Base-by-base conservation (phyloP, 1,140 invertebrate genomes). In the Arion vulgaris region DNA sequence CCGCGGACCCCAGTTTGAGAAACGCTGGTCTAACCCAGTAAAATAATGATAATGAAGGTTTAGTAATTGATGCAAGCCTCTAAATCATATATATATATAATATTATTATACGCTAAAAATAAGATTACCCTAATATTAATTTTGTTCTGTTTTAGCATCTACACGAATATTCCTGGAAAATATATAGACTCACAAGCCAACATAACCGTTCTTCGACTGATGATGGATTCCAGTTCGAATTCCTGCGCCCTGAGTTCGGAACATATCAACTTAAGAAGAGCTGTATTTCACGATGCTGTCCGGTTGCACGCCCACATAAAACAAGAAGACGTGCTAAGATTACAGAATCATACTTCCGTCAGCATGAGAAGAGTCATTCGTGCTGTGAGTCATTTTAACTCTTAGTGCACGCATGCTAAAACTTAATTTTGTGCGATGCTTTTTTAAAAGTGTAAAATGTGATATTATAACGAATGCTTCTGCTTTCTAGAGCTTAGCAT, bases 111-210 rank as follows among this genome's bases (percentile, higher is more conserved):
- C n/a, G n/a, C n/a, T n/a, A n/a, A n/a, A n/a, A n/a, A n/a, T n/a
- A n/a, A n/a, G n/a, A n/a, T n/a, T n/a, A n/a, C n/a, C n/a, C n/a
- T n/a, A n/a, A n/a, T n/a, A n/a, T n/a, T n/a, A n/a, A n/a, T n/a
- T n/a, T n/a, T n/a, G 9, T 53, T 49, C 23, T 51, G 23, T 45
- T 41, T 32, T 79, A 89, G 88, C 86, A 86, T 72, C 83, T 86
- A 28, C 83, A 83, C 34, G 85, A 88, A 74, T 85, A 84, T 38
- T 83, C 84, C 88, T 80, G 80, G 78, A 1, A 72, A 85, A 45
- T 88, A 85, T 66, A 85, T 87, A 19, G 87, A 87, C 72, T 86
- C 87, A 7, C 77, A 83, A 34, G 87, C 87, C 69, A 89, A 89
- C 71, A 78, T 89, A 11, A 89, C 88, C 19, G 81, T 89, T 15